Percentiles rank a stretch among this genome's conserved stretches.
phyloP scores from a whole-genome alignment of 2,888 invertebrate species.

The Amphimallon solstitiale region DNA sequence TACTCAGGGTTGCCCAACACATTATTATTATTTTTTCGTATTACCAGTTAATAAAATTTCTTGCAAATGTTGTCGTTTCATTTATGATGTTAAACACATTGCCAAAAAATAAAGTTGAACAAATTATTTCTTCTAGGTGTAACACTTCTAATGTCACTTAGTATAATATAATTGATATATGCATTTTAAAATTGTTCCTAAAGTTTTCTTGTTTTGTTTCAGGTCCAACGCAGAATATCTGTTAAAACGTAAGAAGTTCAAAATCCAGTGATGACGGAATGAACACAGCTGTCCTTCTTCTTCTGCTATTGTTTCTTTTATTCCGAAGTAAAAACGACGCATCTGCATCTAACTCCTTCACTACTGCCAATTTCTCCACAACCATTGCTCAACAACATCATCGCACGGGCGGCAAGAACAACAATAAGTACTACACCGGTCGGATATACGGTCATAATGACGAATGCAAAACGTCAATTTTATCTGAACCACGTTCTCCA shows the following conservation, averaged over 20 bases:
- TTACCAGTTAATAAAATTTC: no score
- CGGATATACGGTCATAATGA: constrained; percentile 45
- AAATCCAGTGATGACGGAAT: constrained; percentile 58
- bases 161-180: no score
- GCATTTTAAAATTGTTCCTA: not conserved
- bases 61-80: no score
- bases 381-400: constrained; percentile 4
- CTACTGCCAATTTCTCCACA: constrained; percentile 49
- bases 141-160: no score
- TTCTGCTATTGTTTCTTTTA: constrained; percentile 52
- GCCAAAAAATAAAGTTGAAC: no score
- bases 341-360: constrained; percentile 52
- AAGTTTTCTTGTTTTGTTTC: constrained; percentile 44
- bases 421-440: no score
- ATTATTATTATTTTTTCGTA: no score
- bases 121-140: no score
- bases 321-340: constrained; percentile 54
- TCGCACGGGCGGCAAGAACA: no score
- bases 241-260: constrained; percentile 40
- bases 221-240: constrained; percentile 50
- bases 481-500: constrained; percentile 57
- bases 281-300: constrained; percentile 56
- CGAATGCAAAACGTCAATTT: constrained; percentile 54
- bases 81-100: no score
- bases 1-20: no score